Evolutionary conservation across 2,888 invertebrate species (phyloP), one percentile per base, ranked within the genome.

Genomic region (Polietes domitor): DNA sequence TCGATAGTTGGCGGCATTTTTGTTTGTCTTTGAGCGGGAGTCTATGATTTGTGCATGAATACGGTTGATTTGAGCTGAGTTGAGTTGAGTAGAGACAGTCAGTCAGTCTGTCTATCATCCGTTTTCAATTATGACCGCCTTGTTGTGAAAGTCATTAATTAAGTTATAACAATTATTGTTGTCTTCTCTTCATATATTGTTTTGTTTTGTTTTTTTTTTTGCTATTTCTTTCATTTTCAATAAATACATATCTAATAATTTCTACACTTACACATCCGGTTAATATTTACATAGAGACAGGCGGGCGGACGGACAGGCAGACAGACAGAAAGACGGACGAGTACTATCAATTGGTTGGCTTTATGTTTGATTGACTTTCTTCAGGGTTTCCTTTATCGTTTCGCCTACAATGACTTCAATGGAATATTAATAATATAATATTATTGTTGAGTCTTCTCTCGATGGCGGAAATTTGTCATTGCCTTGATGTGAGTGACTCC

Each of bases 241-340:
- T 43, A 24, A 63, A 70, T 65, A 50, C 24, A 58, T 77, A 55
- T 70, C 70, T 78, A 73, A 78, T 79, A 55, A 78, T 65, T 55
- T 73, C 37, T 47, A 68, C 65, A 58, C 73, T 80, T 58, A 80
- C 74, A 80, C 53, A 74, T 80, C 74, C 79, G 74, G 58, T 70
- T 58, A 50, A 43, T 43, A 68, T 24, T 37, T 28, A 61, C 26
- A 61, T 61, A 32, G n/a, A 4, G 4, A 61, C 28, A 15, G 10
- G 17, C 17, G 50, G n/a, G 19, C 50, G 1, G 50, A 17, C 17
- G 50, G 26, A 28, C 58, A 26, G 10, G 26, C 58, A 26, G 10
- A 58, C 26, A 6, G 21, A 26, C 26, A n/a, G 12, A 3, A 1
- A 58, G 12, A 26, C 58, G 15, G 21, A 55, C 21, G 6, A 2